Percentiles rank a stretch among this genome's conserved stretches.
These are phyloP conservation scores for Enteromius argenteus DNA, from an alignment of 2,797 vertebrate genomes.

Conservation along the genomic window DNA sequence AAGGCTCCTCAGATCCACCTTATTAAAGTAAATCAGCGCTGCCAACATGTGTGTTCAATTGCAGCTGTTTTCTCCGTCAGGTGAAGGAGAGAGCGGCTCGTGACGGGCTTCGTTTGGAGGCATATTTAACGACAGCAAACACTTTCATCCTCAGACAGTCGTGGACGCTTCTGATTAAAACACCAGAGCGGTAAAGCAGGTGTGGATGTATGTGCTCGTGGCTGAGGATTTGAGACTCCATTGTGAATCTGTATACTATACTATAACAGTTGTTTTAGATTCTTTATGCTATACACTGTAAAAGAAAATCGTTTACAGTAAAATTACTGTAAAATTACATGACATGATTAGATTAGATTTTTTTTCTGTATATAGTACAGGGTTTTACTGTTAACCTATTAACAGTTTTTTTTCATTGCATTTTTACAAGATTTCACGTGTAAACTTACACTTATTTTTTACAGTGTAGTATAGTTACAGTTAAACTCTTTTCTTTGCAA, in stretches of 20 bases:
- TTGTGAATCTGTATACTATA: background rate
- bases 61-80: constrained; percentile 9
- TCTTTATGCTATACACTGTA: no score
- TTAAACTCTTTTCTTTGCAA: no score
- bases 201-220: constrained; percentile 3
- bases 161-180: background rate
- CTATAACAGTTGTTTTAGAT: no score
- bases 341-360: no score
- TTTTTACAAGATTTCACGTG: no score
- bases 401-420: no score
- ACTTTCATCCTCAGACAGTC: constrained; percentile 1
- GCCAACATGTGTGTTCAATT: constrained; percentile 79
- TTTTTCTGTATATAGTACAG: no score
- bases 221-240: background rate
- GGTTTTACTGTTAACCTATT: no score
- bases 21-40: constrained; percentile 78
- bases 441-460: no score
- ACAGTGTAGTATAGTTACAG: no score
- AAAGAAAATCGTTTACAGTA: no score
- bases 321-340: no score
- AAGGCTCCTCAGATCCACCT: constrained; percentile 69
- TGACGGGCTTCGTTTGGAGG: constrained; percentile 31
- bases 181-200: background rate
- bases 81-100: constrained; percentile 10
- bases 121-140: constrained; percentile 25